These are phyloP conservation scores for Antitype chi DNA, from an alignment of 2,888 invertebrate species.

Conservation along the genomic window DNA sequence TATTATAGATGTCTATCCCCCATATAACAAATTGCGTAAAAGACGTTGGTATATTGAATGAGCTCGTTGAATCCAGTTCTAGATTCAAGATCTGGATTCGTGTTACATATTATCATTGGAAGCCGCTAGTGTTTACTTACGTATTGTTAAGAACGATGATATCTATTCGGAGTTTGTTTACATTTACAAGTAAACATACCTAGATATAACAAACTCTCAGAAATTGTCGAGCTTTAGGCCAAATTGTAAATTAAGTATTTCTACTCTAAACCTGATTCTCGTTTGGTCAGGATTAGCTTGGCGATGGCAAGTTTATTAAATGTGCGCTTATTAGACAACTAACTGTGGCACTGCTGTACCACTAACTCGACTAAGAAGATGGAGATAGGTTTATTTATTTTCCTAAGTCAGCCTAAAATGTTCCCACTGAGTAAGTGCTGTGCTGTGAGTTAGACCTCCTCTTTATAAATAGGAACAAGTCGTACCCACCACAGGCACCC, in stretches of 20 bases:
- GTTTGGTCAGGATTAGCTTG: neutral
- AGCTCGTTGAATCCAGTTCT: conserved; percentile 27
- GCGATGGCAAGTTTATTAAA: neutral
- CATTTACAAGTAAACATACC: conserved; percentile 24
- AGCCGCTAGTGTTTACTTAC: conserved; percentile 43
- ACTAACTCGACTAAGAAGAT: neutral
- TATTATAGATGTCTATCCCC: conserved; percentile 62
- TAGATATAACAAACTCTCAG: neutral
- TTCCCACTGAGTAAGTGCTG: neutral
- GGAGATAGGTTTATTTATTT: neutral
- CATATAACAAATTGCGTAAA: conserved; percentile 55
- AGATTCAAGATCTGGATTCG: conserved; percentile 35
- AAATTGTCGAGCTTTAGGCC: conserved; percentile 10
- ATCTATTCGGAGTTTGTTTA: conserved; percentile 42
- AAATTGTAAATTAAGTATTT: neutral
- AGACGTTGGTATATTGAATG: conserved; percentile 28
- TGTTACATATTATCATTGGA: conserved; percentile 47
- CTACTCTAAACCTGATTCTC: neutral
- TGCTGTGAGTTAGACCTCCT: neutral
- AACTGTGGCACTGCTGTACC: neutral
- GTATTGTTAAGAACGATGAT: conserved; percentile 23
- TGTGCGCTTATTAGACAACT: neutral
- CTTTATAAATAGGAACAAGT: neutral
- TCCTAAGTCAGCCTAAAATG: neutral
- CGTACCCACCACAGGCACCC: neutral